These are phyloP conservation scores for Heliconius nattereri DNA, from an alignment of 1,140 invertebrate genomes.

Conservation along the genomic window DNA sequence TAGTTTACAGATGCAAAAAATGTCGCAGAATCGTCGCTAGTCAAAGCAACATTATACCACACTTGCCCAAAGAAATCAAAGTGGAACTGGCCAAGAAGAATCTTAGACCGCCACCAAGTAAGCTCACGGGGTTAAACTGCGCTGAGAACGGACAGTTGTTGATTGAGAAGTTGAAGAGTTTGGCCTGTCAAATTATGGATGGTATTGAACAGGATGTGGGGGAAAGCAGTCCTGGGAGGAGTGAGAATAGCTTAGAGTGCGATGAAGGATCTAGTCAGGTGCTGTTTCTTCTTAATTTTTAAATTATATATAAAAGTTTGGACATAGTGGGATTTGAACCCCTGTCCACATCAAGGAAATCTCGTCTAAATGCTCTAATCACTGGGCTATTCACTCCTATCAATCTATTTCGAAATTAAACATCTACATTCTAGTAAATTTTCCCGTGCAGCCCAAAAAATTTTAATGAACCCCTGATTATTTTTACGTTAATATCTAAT, in stretches of 20 bases:
- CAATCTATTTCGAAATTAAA: too few species aligned
- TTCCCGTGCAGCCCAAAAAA: too few species aligned
- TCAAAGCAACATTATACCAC: constrained; percentile 88
- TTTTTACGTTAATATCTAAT: too few species aligned
- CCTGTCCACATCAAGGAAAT: too few species aligned
- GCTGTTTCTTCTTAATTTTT: background rate
- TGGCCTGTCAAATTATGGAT: constrained; percentile 68
- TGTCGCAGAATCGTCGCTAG: constrained; percentile 90
- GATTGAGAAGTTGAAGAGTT: constrained; percentile 70
- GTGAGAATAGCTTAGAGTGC: constrained; percentile 39
- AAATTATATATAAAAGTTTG: too few species aligned
- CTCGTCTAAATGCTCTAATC: too few species aligned
- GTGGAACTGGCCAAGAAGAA: constrained; percentile 66
- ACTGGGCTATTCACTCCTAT: too few species aligned
- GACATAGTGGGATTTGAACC: background rate
- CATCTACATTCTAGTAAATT: too few species aligned
- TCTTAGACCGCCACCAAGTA: constrained; percentile 61
- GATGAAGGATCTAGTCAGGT: constrained; percentile 66
- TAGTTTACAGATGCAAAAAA: constrained; percentile 90
- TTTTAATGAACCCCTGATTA: too few species aligned
- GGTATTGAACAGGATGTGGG: constrained; percentile 30
- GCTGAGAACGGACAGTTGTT: constrained; percentile 74
- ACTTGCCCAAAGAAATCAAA: constrained; percentile 81
- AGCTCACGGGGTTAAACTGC: constrained; percentile 62
- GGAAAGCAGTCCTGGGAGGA: constrained; percentile 43